These are phyloP conservation scores for Phortica okadai DNA, from an alignment of 2,888 invertebrate species.

Conservation along the genomic window DNA sequence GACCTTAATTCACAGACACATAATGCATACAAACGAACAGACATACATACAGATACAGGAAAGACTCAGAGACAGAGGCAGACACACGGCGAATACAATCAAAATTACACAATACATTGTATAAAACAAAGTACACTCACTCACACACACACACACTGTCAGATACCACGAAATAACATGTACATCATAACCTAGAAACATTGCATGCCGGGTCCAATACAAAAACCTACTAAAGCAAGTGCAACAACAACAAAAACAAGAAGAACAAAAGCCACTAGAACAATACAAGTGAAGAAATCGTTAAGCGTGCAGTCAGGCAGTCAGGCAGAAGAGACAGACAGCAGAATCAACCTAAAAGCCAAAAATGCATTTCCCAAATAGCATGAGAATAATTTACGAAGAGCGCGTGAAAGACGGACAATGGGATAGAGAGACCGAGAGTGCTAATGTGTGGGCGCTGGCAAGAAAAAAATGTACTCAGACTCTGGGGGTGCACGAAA, in stretches of 20 bases:
- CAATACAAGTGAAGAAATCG: neutral
- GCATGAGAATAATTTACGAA: neutral
- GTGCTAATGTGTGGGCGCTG: no score
- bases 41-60: neutral
- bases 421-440: no score
- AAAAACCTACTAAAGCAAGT: conserved; percentile 1
- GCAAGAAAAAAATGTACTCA: neutral
- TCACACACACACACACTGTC: neutral
- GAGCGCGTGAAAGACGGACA: neutral
- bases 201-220: conserved; percentile 1
- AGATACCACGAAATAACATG: conserved; percentile 12
- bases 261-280: conserved; percentile 16
- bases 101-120: neutral
- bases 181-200: conserved; percentile 27
- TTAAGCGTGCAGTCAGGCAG: no score
- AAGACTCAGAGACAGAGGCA: neutral
- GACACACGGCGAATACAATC: conserved; percentile 9
- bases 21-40: neutral
- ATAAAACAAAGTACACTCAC: conserved; percentile 14
- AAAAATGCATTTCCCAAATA: conserved; percentile 25
- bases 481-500: neutral
- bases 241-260: conserved; percentile 26
- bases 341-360: conserved; percentile 10
- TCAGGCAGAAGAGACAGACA: no score
- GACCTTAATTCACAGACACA: conserved; percentile 35